Percentiles rank a stretch among this genome's conserved stretches.
Evolutionary conservation across 2,797 vertebrate species (phyloP).

Genomic region (Falco columbarius): DNA sequence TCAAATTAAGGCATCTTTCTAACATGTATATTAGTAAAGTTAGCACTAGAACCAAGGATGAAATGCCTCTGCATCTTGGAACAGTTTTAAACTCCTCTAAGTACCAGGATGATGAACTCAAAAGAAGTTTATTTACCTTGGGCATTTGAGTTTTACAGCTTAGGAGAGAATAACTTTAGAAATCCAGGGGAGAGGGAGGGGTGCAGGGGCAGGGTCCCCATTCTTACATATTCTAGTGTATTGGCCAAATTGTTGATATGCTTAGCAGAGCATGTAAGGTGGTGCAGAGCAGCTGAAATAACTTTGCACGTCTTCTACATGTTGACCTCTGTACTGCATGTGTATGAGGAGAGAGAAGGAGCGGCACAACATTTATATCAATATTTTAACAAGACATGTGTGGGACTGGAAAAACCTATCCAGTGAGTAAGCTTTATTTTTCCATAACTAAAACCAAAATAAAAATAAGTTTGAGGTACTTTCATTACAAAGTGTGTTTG

Average conservation of each 20-base stretch:
- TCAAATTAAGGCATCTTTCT: slow-evolving; percentile 54
- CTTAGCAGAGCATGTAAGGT: slow-evolving; percentile 50
- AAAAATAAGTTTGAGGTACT: not conserved
- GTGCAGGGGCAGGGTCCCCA: not conserved
- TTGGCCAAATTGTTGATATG: slow-evolving; percentile 36
- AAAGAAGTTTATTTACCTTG: slow-evolving; percentile 51
- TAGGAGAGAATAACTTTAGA: slow-evolving; percentile 34
- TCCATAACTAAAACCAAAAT: not conserved
- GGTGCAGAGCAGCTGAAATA: slow-evolving; percentile 69
- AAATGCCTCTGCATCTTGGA: not conserved
- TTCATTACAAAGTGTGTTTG: not conserved
- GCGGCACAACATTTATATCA: not conserved
- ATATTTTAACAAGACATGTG: slow-evolving; percentile 29
- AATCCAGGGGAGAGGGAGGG: not conserved
- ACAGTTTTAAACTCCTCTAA: not conserved
- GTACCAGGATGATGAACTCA: slow-evolving; percentile 3
- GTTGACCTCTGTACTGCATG: not conserved
- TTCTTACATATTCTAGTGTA: slow-evolving; percentile 19
- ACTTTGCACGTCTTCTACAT: not conserved
- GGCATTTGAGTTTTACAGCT: slow-evolving; percentile 39
- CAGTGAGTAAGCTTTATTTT: not conserved
- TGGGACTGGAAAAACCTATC: slow-evolving; percentile 1
- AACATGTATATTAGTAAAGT: not conserved
- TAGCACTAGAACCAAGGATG: not conserved
- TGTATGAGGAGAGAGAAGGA: not conserved